A percentile compares a stretch with the other conserved stretches of the same genome.
Conservation (phyloP, 2,888 invertebrate species). For the Escarpia spicata region DNA sequence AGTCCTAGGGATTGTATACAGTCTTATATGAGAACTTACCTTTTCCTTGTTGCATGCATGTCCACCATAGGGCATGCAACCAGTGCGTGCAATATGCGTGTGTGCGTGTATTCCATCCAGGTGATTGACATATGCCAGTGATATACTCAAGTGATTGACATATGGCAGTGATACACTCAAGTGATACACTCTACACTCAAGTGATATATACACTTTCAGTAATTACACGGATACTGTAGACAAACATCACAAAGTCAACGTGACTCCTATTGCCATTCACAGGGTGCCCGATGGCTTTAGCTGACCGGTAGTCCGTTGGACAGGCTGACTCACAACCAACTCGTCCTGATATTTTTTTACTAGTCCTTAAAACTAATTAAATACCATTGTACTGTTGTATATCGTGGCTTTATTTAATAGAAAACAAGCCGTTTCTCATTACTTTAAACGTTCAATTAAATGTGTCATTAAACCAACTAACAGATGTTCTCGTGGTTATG, state of each 20-base stretch:
- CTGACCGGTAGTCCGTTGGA: no score
- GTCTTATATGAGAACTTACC: not conserved
- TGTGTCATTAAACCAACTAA: no score
- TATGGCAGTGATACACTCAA: not conserved
- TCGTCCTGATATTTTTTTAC: no score
- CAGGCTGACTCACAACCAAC: no score
- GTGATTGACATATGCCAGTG: not conserved
- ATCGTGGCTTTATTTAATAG: no score
- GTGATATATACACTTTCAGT: not conserved
- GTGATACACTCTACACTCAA: not conserved
- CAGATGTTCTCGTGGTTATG: no score
- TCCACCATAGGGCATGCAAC: not conserved
- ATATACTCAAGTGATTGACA: not conserved
- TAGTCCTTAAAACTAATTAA: no score
- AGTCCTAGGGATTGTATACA: not conserved
- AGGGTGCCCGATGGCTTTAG: no score
- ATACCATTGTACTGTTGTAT: no score
- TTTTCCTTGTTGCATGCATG: not conserved
- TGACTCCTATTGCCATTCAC: not conserved
- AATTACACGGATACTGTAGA: not conserved
- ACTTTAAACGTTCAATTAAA: no score
- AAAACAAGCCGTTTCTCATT: no score
- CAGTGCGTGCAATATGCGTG: not conserved
- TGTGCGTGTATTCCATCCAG: not conserved
- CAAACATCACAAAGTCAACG: not conserved